Evolutionary conservation across 2,797 vertebrate genomes (phyloP).

Genomic region (Gymnodraco acuticeps): DNA sequence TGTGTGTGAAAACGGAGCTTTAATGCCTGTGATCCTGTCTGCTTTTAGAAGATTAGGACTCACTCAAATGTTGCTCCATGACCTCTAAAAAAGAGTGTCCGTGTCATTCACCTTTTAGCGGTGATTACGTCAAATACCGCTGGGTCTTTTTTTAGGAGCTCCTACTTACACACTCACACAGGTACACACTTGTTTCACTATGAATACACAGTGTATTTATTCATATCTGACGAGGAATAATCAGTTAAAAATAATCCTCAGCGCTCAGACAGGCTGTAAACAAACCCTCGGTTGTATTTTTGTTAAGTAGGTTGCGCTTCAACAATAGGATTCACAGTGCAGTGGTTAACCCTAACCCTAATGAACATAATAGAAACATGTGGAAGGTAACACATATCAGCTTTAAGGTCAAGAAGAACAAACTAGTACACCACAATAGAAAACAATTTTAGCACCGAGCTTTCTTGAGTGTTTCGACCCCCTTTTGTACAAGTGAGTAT

Average conservation of each 20-base stretch:
- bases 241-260: slow-evolving; percentile 55
- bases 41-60: slow-evolving; percentile 75
- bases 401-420: too few relatives aligned
- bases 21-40: slow-evolving; percentile 67
- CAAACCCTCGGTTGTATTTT: too few relatives aligned
- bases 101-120: slow-evolving; percentile 25
- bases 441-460: too few relatives aligned
- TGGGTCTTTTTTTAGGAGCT: slow-evolving; percentile 22
- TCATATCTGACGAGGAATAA: slow-evolving; percentile 45
- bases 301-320: too few relatives aligned
- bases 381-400: too few relatives aligned
- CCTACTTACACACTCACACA: slow-evolving; percentile 23
- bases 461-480: too few relatives aligned
- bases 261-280: slow-evolving; percentile 13
- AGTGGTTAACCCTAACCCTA: too few relatives aligned
- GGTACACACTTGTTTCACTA: background rate
- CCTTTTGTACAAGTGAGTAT: too few relatives aligned
- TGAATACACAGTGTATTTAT: slow-evolving; percentile 18
- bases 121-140: slow-evolving; percentile 15
- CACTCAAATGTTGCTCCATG: slow-evolving; percentile 59
- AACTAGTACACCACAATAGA: too few relatives aligned
- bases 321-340: too few relatives aligned
- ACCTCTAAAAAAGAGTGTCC: slow-evolving; percentile 34
- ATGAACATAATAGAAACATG: too few relatives aligned
- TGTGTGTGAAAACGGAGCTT: slow-evolving; percentile 18